Percentiles rank a stretch among this genome's conserved stretches.
These are phyloP conservation scores for Sesia bembeciformis DNA, from an alignment of 2,888 invertebrate species.

Conservation along the genomic window DNA sequence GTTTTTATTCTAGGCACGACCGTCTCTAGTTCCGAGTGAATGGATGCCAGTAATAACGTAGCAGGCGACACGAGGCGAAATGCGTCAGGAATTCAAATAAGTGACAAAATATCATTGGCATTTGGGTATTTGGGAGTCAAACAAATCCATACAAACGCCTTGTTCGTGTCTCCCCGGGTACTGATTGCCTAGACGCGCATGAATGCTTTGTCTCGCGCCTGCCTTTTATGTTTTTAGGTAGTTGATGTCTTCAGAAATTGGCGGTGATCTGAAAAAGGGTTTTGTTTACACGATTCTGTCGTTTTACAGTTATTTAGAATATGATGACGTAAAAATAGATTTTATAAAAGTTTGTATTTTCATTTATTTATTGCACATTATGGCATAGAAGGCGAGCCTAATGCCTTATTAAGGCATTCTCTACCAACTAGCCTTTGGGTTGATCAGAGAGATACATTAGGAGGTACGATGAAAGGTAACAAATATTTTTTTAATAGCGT, in stretches of 20 bases:
- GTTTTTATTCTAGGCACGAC: conserved; percentile 10
- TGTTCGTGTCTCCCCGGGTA: conserved; percentile 1
- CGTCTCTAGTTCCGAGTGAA: conserved; percentile 7
- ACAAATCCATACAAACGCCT: conserved; percentile 8
- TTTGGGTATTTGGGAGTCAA: conserved; percentile 12
- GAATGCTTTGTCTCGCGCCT: neutral
- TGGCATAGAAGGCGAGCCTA: no score
- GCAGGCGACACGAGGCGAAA: neutral
- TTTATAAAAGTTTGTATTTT: no score
- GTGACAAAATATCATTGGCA: conserved; percentile 11
- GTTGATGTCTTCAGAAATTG: neutral
- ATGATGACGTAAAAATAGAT: no score
- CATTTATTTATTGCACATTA: no score
- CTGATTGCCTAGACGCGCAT: conserved; percentile 12
- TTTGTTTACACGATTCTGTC: no score
- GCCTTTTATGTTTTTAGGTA: neutral
- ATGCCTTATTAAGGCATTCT: no score
- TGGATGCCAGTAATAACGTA: conserved; percentile 5
- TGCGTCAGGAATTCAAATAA: conserved; percentile 22
- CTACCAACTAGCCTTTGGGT: no score
- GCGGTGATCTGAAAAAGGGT: neutral
- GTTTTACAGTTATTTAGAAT: no score
- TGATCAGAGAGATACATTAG: no score
- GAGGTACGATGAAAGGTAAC: no score
- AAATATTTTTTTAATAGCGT: no score